A percentile compares a stretch with the other conserved stretches of the same genome.
Evolutionary conservation across 1,140 invertebrate genomes (phyloP).

Genomic region (Drosophila ananassae): DNA sequence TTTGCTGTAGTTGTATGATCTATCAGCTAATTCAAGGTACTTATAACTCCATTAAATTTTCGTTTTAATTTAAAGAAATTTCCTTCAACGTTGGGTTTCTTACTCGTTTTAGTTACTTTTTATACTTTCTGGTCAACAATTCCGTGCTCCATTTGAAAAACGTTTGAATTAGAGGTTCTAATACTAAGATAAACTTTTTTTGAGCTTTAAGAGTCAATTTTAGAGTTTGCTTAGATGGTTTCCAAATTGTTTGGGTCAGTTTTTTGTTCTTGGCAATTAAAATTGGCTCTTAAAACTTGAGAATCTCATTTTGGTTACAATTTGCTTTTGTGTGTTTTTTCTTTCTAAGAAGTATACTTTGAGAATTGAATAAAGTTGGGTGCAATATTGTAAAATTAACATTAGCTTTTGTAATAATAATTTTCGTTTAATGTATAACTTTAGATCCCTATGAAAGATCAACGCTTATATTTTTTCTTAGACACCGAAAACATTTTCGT

Average conservation of each 20-base stretch:
- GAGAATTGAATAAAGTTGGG: conserved; percentile 40
- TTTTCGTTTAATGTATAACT: conserved; percentile 23
- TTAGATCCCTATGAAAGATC: conserved; percentile 13
- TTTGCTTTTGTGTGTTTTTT: conserved; percentile 48
- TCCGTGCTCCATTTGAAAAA: conserved; percentile 63
- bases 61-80: conserved; percentile 41
- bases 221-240: conserved; percentile 5
- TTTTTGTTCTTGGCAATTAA: conserved; percentile 30
- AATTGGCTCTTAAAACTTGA: conserved; percentile 56
- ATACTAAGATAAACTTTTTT: conserved; percentile 14
- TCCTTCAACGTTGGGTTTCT: conserved; percentile 58
- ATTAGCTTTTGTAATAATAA: conserved; percentile 19
- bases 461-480: conserved; percentile 27
- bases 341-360: conserved; percentile 40
- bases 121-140: conserved; percentile 55
- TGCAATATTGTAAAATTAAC: conserved; percentile 31
- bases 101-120: conserved; percentile 43
- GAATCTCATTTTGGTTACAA: conserved; percentile 72
- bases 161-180: conserved; percentile 29
- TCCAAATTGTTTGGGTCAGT: conserved; percentile 62
- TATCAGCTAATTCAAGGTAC: conserved; percentile 83
- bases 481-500: conserved; percentile 33
- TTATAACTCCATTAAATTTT: conserved; percentile 81
- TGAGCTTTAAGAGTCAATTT: conserved; percentile 53
- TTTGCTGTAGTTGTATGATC: conserved; percentile 54